Conservation (phyloP, 2,113 vertebrate genomes). For the Heliornis fulica region DNA sequence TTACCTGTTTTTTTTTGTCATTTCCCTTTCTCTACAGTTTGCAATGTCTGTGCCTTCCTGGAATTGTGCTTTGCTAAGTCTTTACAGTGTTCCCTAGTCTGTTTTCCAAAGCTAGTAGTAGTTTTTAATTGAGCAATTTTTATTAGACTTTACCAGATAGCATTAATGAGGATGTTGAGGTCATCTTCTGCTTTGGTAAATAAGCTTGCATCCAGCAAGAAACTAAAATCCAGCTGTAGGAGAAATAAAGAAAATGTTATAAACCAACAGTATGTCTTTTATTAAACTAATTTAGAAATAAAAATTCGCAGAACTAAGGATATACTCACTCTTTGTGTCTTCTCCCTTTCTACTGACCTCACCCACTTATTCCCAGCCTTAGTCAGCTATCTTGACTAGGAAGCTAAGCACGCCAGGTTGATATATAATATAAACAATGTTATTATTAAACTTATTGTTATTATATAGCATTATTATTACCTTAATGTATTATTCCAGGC, state of each 20-base stretch:
- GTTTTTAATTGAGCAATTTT: neutral
- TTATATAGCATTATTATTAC: too few species aligned
- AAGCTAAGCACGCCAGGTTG: neutral
- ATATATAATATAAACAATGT: neutral
- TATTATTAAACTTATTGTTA: too few species aligned
- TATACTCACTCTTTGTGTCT: neutral
- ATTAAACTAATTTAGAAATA: neutral
- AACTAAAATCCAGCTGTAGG: constrained; percentile 84
- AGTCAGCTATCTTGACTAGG: neutral
- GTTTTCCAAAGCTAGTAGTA: neutral
- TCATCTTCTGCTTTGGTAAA: constrained; percentile 83
- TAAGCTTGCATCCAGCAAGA: constrained; percentile 88
- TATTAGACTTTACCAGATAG: constrained; percentile 79
- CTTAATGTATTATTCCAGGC: neutral
- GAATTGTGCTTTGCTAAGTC: neutral
- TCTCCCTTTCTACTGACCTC: neutral
- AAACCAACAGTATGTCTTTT: neutral
- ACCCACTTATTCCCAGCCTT: neutral
- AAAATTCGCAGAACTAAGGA: neutral
- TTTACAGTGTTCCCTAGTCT: neutral
- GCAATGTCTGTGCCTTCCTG: neutral
- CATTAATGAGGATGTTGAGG: constrained; percentile 78
- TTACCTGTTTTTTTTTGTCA: neutral
- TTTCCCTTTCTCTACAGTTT: neutral
- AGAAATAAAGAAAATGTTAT: neutral